Evolutionary conservation across 2,797 vertebrate species (phyloP).

Genomic region (Gallirallus australis): DNA sequence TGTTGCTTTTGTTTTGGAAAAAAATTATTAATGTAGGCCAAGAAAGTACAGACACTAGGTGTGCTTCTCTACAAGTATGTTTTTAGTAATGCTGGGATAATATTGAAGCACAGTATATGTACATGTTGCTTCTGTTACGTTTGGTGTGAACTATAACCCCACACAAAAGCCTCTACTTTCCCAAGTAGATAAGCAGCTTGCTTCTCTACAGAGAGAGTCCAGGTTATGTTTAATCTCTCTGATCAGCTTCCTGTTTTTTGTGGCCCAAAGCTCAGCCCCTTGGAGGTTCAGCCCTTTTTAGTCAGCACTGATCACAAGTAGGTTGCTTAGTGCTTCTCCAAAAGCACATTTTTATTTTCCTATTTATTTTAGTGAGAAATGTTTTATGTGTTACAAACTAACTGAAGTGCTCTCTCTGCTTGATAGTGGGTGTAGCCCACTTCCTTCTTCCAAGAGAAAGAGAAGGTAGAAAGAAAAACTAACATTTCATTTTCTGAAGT

Average conservation of each 20-base stretch:
- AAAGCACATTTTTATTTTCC: not conserved
- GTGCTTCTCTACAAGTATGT: not conserved
- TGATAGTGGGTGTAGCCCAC: not conserved
- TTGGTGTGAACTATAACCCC: not conserved
- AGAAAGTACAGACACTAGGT: not conserved
- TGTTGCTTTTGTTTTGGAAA: not conserved
- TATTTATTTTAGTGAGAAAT: not conserved
- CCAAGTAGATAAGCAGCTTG: not conserved
- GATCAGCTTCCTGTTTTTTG: not conserved
- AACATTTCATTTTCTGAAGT: not conserved
- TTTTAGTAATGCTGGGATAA: not conserved
- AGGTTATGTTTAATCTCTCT: not conserved
- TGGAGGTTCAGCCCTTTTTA: not conserved
- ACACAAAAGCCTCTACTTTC: not conserved
- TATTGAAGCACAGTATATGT: not conserved
- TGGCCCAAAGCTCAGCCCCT: not conserved
- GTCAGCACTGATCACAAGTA: not conserved
- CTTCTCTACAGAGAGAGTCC: not conserved
- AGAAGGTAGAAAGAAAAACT: not conserved
- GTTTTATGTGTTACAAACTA: not conserved
- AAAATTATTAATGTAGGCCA: not conserved
- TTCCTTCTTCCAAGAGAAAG: not conserved
- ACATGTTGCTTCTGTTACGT: not conserved
- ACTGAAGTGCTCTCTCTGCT: not conserved
- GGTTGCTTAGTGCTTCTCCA: not conserved